Conservation (phyloP, 2,797 vertebrate species). For the Ctenopoma multispine region DNA sequence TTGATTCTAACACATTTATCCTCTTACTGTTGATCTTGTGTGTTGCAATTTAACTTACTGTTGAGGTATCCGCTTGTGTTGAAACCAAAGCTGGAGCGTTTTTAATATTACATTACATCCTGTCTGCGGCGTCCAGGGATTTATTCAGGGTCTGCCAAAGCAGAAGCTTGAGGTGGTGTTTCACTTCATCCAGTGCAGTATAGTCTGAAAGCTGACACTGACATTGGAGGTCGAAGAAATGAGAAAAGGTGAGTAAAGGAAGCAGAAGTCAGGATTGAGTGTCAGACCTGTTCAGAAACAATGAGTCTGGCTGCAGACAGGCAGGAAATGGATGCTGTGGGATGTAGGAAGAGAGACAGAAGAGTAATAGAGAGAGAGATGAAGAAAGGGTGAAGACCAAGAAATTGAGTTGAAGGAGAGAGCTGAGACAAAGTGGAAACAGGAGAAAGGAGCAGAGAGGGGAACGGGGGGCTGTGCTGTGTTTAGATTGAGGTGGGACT, state of each 20-base stretch:
- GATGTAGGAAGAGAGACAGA: constrained; percentile 28
- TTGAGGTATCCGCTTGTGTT: constrained; percentile 38
- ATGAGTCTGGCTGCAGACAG: constrained; percentile 31
- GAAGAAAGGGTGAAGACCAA: constrained; percentile 15
- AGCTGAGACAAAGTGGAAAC: constrained; percentile 53
- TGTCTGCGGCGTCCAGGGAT: constrained; percentile 14
- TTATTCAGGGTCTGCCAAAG: constrained; percentile 38
- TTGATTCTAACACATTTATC: constrained; percentile 62
- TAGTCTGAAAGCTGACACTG: constrained; percentile 27
- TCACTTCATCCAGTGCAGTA: constrained; percentile 34
- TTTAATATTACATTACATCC: constrained; percentile 52
- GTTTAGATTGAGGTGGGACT: constrained; percentile 69
- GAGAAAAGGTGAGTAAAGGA: constrained; percentile 34
- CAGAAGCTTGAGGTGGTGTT: constrained; percentile 32
- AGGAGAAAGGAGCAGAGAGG: constrained; percentile 12
- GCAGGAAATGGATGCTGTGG: constrained; percentile 35
- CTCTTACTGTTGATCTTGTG: constrained; percentile 38
- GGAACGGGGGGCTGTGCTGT: constrained; percentile 24
- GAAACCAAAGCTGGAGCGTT: constrained; percentile 43
- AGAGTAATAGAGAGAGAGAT: constrained; percentile 25
- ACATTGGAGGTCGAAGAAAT: constrained; percentile 47
- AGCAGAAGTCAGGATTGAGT: constrained; percentile 40
- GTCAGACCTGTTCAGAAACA: constrained; percentile 45
- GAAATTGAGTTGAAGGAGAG: constrained; percentile 41
- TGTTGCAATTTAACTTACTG: constrained; percentile 56